These are phyloP conservation scores for Mya arenaria DNA, from an alignment of 1,140 invertebrate genomes.

Conservation along the genomic window DNA sequence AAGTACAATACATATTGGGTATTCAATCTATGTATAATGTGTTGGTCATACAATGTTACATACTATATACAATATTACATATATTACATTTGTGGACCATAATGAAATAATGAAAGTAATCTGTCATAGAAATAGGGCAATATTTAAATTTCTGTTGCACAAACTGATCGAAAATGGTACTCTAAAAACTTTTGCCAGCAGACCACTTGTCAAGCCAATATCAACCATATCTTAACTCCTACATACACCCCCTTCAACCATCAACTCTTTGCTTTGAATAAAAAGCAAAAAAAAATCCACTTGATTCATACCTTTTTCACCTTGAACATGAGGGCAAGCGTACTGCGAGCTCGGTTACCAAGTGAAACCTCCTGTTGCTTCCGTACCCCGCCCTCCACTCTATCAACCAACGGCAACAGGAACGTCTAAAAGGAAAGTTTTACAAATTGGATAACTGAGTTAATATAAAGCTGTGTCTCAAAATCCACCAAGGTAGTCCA, in stretches of 20 bases:
- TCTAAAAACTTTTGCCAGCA: too few species aligned
- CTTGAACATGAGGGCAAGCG: conserved; percentile 2
- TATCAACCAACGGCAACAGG: conserved; percentile 22
- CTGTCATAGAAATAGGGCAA: too few species aligned
- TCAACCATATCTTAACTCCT: too few species aligned
- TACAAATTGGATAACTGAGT: too few species aligned
- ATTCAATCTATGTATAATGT: background rate
- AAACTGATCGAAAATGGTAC: too few species aligned
- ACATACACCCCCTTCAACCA: too few species aligned
- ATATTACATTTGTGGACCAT: too few species aligned
- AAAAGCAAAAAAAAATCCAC: too few species aligned
- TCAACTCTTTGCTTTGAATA: too few species aligned
- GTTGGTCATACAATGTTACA: background rate
- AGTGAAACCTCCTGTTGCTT: background rate
- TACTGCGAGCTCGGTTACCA: conserved; percentile 12
- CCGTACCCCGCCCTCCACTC: conserved; percentile 5
- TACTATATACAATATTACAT: background rate
- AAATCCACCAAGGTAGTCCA: background rate
- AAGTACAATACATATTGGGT: background rate
- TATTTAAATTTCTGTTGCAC: too few species aligned
- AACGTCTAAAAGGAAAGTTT: conserved; percentile 3
- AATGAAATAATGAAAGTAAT: too few species aligned
- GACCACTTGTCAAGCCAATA: too few species aligned
- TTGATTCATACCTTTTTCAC: background rate
- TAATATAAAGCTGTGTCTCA: background rate